phyloP scores from a whole-genome alignment of 2,888 invertebrate species.

The Agrotis ipsilon region DNA sequence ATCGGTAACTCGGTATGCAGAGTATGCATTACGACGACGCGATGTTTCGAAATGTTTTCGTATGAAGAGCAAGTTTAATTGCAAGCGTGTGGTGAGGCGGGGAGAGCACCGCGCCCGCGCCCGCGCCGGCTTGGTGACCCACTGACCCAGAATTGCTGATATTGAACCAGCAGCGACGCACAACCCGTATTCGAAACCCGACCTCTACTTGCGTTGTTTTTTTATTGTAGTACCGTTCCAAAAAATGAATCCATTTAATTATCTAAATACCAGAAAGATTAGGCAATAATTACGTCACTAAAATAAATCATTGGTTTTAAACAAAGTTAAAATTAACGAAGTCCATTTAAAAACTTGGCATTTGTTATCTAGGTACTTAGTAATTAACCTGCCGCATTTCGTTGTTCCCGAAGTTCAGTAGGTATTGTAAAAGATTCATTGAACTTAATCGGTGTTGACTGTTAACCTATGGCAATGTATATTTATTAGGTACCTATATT shows the following conservation, averaged over 20 bases:
- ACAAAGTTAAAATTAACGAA: background rate
- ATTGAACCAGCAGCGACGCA: conserved; percentile 87
- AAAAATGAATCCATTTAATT: conserved; percentile 25
- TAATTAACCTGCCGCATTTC: conserved; percentile 1
- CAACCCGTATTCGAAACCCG: conserved; percentile 87
- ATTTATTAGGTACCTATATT: conserved; percentile 8
- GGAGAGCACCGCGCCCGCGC: conserved; percentile 70
- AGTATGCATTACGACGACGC: conserved; percentile 64
- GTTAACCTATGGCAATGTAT: conserved; percentile 17
- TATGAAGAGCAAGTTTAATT: conserved; percentile 83
- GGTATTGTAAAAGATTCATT: conserved; percentile 3
- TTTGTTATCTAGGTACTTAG: too few species aligned
- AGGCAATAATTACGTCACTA: conserved; percentile 12
- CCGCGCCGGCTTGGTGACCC: conserved; percentile 85
- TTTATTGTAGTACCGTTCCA: conserved; percentile 67
- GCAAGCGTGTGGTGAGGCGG: conserved; percentile 76
- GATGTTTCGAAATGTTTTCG: conserved; percentile 72
- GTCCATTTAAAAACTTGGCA: background rate
- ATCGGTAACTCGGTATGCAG: conserved; percentile 39
- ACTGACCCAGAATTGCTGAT: conserved; percentile 90
- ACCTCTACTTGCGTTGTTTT: conserved; percentile 84
- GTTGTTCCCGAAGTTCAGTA: background rate
- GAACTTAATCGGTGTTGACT: background rate
- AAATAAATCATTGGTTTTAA: conserved; percentile 3
- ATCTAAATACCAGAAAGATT: conserved; percentile 29